phyloP scores from a whole-genome alignment of 2,113 vertebrate genomes.

The Trochalopteron elliotii region DNA sequence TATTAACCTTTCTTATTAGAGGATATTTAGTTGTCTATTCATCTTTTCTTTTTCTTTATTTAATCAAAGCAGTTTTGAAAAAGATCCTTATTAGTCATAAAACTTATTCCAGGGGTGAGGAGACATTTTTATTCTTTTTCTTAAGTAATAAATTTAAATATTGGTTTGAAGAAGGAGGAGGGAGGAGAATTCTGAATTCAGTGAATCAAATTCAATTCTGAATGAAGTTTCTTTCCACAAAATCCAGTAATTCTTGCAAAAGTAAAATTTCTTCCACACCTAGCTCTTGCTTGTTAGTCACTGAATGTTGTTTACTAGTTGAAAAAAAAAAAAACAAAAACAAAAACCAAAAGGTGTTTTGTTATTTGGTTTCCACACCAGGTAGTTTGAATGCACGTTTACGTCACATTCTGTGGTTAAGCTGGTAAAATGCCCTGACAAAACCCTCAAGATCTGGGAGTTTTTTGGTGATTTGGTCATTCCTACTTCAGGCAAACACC shows the following conservation, averaged over 20 bases:
- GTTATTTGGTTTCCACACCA: background rate
- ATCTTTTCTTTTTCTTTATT: conserved; percentile 55
- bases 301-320: background rate
- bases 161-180: background rate
- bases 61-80: conserved; percentile 41
- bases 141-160: background rate
- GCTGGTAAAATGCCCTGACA: background rate
- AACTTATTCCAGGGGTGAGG: conserved; percentile 2
- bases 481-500: background rate
- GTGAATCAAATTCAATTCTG: background rate
- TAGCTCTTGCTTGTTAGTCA: background rate
- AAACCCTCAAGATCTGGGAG: background rate
- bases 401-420: background rate
- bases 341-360: background rate
- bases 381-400: background rate
- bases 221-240: background rate
- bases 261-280: background rate
- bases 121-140: conserved; percentile 4
- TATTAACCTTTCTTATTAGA: conserved; percentile 77
- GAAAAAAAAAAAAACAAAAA: background rate
- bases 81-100: background rate
- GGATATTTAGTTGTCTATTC: conserved; percentile 59
- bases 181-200: background rate
- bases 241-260: background rate
- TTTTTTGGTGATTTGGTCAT: background rate